Percentiles rank a stretch among this genome's conserved stretches.
Conservation (phyloP, 2,113 vertebrate genomes). For the Cynopterus brachyotis region DNA sequence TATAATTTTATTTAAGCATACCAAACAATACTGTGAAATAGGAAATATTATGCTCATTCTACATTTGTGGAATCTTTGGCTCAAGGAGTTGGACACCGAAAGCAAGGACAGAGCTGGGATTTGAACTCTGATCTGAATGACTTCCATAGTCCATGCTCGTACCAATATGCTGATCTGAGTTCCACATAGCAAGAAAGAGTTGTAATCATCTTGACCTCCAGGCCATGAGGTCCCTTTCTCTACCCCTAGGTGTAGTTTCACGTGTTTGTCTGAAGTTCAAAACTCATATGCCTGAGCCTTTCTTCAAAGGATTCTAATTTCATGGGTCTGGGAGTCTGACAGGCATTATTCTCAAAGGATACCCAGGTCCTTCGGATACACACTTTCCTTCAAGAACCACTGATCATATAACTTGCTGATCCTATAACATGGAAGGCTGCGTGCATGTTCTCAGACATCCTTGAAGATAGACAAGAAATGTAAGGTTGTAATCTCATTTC, state of each 20-base stretch:
- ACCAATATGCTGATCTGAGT: not conserved
- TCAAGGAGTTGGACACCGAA: not conserved
- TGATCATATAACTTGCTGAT: not conserved
- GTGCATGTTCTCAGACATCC: not conserved
- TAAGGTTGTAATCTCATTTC: not conserved
- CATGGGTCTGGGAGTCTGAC: not conserved
- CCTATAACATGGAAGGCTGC: too few relatives aligned
- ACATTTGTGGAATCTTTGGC: not conserved
- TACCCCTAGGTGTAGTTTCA: not conserved
- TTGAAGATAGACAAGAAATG: not conserved
- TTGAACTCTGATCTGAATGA: not conserved
- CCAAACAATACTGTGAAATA: not conserved
- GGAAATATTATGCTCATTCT: not conserved
- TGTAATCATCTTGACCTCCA: not conserved
- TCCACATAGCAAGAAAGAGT: not conserved
- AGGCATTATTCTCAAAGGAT: not conserved
- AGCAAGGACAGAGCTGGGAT: not conserved
- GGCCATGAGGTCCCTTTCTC: not conserved
- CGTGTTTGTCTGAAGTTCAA: not conserved
- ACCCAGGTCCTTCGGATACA: not conserved
- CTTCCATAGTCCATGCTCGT: not conserved
- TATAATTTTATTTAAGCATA: constrained; percentile 4
- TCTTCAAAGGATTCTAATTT: not conserved
- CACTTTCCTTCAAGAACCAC: not conserved
- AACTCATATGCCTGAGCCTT: not conserved